Evolutionary conservation across 2,797 vertebrate species (phyloP).

Genomic region (Enteromius argenteus): DNA sequence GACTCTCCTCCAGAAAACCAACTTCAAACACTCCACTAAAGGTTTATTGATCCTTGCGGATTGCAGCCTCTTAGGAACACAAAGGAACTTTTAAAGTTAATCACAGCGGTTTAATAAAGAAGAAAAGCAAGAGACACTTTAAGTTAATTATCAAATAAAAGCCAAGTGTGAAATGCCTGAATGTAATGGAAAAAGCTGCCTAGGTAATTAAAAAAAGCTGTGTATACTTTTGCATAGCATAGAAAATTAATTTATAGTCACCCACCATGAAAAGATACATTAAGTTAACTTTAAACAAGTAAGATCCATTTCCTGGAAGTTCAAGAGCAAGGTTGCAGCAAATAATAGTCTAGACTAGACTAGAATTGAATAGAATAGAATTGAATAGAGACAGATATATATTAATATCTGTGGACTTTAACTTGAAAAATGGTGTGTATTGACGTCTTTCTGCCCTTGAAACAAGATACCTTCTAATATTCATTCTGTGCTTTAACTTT

Average conservation of each 20-base stretch:
- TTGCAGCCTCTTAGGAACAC: conserved; percentile 56
- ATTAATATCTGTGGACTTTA: no score
- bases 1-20: neutral
- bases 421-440: neutral
- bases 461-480: neutral
- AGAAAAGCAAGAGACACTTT: conserved; percentile 64
- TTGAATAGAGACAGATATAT: neutral
- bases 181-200: conserved; percentile 63
- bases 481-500: neutral
- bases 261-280: neutral
- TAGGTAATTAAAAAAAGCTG: conserved; percentile 52
- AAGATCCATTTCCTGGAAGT: neutral
- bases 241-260: neutral
- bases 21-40: conserved; percentile 41
- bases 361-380: neutral
- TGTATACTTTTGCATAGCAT: neutral
- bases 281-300: neutral
- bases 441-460: neutral
- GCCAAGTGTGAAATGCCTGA: conserved; percentile 60
- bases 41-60: conserved; percentile 54
- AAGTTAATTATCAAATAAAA: conserved; percentile 74
- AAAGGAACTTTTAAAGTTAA: conserved; percentile 65
- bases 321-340: neutral
- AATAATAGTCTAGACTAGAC: neutral
- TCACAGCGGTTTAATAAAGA: conserved; percentile 70